Evolutionary conservation across 2,888 invertebrate genomes (phyloP).

Genomic region (Crepidodera aurea): DNA sequence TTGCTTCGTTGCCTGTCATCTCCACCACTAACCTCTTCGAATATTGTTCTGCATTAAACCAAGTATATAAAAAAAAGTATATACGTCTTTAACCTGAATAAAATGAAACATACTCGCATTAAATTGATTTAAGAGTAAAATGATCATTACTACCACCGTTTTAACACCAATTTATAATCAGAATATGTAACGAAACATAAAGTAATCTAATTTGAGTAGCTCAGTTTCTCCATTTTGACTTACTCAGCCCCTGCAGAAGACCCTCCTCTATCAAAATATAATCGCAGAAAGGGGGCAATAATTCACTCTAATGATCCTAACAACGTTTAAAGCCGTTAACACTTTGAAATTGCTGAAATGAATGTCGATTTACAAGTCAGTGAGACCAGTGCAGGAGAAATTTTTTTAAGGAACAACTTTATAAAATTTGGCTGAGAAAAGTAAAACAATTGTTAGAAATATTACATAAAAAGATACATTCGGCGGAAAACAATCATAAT

Average conservation of each 20-base stretch:
- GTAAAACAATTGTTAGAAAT: background rate
- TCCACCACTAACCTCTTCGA: no score
- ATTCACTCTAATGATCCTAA: constrained; percentile 47
- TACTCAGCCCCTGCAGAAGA: constrained; percentile 29
- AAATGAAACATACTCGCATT: no score
- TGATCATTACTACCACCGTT: constrained; percentile 8
- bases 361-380: constrained; percentile 40
- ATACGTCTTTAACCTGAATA: no score
- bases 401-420: background rate
- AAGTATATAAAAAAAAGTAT: no score
- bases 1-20: no score
- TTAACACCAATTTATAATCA: constrained; percentile 19
- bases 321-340: constrained; percentile 46
- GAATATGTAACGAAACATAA: constrained; percentile 27
- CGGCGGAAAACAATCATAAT: background rate
- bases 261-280: constrained; percentile 40
- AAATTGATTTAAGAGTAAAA: constrained; percentile 2
- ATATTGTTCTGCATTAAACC: no score
- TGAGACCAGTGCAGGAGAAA: constrained; percentile 1
- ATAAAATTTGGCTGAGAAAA: background rate
- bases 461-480: no score
- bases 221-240: constrained; percentile 40
- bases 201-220: constrained; percentile 39
- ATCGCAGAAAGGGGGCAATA: constrained; percentile 41
- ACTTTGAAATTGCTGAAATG: constrained; percentile 44